Conservation (phyloP, 1,140 invertebrate genomes). For the Psilanteris sp. region DNA sequence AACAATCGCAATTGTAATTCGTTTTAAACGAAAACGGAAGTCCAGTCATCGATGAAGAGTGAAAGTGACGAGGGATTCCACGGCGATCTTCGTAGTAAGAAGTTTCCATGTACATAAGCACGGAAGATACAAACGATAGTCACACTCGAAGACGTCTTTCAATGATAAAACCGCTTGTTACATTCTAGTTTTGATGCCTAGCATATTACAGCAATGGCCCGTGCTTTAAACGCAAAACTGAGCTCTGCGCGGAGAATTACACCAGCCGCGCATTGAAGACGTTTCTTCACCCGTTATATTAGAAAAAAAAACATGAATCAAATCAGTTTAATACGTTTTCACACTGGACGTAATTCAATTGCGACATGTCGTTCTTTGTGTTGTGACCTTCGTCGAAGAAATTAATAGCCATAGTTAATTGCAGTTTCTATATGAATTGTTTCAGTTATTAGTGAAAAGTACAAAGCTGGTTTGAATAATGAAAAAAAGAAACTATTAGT, state of each 20-base stretch:
- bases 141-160: conserved; percentile 69
- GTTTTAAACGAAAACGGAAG: conserved; percentile 64
- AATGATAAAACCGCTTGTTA: conserved; percentile 68
- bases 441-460: conserved; percentile 27
- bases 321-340: conserved; percentile 36
- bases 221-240: conserved; percentile 40
- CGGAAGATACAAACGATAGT: conserved; percentile 73
- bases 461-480: too few relatives aligned
- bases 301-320: conserved; percentile 20
- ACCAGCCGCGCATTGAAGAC: too few relatives aligned
- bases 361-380: conserved; percentile 15
- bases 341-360: conserved; percentile 5
- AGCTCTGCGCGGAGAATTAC: conserved; percentile 31
- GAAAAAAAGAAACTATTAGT: too few relatives aligned
- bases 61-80: conserved; percentile 69
- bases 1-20: conserved; percentile 8
- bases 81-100: conserved; percentile 72
- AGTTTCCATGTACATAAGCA: conserved; percentile 65
- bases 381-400: conserved; percentile 26
- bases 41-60: conserved; percentile 74
- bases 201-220: conserved; percentile 49
- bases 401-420: conserved; percentile 33
- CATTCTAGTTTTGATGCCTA: conserved; percentile 45
- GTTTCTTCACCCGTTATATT: too few relatives aligned
- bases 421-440: conserved; percentile 9